Evolutionary conservation across 2,888 invertebrate genomes (phyloP).

Genomic region (Limenitis arthemis): DNA sequence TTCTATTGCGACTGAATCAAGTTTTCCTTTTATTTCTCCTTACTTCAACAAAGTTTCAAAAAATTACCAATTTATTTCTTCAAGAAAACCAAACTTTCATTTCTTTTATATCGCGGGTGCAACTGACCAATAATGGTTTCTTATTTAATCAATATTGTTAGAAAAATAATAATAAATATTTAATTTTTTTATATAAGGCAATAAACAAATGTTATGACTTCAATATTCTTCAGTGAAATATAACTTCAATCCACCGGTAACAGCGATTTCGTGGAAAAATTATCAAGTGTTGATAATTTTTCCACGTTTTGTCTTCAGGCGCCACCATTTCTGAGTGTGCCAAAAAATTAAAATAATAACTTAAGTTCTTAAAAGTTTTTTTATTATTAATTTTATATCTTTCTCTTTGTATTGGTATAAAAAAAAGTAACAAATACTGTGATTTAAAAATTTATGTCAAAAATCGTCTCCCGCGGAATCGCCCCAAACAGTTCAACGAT

Average conservation of each 20-base stretch:
- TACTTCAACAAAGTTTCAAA: constrained; percentile 16
- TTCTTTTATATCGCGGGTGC: constrained; percentile 19
- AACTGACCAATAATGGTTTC: constrained; percentile 15
- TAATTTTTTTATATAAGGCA: background rate
- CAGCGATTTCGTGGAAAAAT: background rate
- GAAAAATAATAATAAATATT: background rate
- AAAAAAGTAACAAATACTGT: background rate
- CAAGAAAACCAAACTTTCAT: constrained; percentile 6
- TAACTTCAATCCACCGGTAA: background rate
- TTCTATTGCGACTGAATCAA: constrained; percentile 6
- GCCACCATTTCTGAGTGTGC: background rate
- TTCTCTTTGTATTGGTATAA: background rate
- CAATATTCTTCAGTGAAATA: background rate
- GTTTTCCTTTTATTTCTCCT: constrained; percentile 16
- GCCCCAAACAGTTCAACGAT: too few species aligned
- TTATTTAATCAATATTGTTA: constrained; percentile 9
- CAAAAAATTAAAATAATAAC: background rate
- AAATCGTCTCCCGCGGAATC: too few species aligned
- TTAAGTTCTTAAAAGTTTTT: background rate
- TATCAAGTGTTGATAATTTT: background rate
- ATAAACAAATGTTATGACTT: background rate
- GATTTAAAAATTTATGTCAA: too few species aligned
- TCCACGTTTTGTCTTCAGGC: background rate
- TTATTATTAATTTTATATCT: background rate
- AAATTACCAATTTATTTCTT: constrained; percentile 10